These are phyloP conservation scores for Pseudochirops cupreus DNA, from an alignment of 2,797 vertebrate genomes.

Conservation along the genomic window DNA sequence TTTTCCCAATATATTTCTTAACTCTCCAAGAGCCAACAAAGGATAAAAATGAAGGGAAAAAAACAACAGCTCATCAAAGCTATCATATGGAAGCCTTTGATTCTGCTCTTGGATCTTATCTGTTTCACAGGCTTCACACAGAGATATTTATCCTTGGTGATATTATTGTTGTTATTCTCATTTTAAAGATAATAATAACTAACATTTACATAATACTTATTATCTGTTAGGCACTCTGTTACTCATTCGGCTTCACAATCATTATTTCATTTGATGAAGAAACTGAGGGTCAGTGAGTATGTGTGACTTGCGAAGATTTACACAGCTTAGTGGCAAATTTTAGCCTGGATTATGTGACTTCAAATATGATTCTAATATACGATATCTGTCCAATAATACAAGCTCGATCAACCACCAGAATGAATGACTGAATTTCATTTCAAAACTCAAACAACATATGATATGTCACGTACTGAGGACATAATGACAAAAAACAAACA, in stretches of 20 bases:
- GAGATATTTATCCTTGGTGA: not conserved
- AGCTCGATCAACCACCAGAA: not conserved
- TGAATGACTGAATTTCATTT: constrained; percentile 44
- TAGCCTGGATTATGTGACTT: not conserved
- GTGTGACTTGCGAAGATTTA: not conserved
- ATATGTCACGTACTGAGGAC: not conserved
- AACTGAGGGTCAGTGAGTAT: not conserved
- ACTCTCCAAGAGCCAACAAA: not conserved
- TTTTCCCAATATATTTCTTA: not conserved
- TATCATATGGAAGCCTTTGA: not conserved
- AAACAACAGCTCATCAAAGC: not conserved
- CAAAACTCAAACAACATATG: constrained; percentile 13
- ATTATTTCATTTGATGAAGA: not conserved
- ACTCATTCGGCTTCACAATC: not conserved
- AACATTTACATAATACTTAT: not conserved
- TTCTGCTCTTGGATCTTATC: not conserved
- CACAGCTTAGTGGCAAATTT: not conserved
- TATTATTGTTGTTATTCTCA: not conserved
- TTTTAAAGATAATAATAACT: not conserved
- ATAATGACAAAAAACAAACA: not conserved
- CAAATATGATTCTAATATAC: not conserved
- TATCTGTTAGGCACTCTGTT: not conserved
- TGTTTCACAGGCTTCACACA: not conserved
- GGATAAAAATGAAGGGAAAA: not conserved
- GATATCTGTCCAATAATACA: not conserved